Evolutionary conservation across 2,888 invertebrate species (phyloP).

Genomic region (Philonicus albiceps): DNA sequence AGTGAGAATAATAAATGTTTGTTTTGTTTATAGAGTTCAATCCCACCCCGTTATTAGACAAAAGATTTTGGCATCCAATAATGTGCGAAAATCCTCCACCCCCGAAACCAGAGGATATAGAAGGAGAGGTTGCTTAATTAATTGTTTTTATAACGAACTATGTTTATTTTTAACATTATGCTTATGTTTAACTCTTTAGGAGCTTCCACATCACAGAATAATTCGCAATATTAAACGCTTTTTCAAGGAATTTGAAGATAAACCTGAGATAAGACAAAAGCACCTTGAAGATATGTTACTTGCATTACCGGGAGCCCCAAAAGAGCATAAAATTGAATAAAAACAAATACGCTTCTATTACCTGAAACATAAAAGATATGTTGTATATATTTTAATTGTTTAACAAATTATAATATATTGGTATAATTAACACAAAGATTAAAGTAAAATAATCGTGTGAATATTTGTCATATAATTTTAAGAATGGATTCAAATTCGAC

Average conservation of each 20-base stretch:
- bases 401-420: not conserved
- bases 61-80: constrained; percentile 71
- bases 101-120: constrained; percentile 59
- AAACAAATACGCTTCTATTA: not conserved
- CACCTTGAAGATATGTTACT: constrained; percentile 62
- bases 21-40: constrained; percentile 62
- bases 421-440: not conserved
- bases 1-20: constrained; percentile 10
- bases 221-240: constrained; percentile 67
- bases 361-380: not conserved
- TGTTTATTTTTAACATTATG: constrained; percentile 23
- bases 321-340: not conserved
- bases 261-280: constrained; percentile 58
- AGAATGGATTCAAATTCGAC: not conserved
- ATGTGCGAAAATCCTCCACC: constrained; percentile 68
- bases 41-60: constrained; percentile 66
- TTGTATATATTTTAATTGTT: not conserved
- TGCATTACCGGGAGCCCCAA: constrained; percentile 56
- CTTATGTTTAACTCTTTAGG: constrained; percentile 55
- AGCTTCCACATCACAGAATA: constrained; percentile 71
- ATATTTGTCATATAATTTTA: not conserved
- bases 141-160: constrained; percentile 44
- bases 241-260: constrained; percentile 62
- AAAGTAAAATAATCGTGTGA: not conserved
- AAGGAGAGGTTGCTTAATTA: constrained; percentile 54